Percentiles rank a stretch among this genome's conserved stretches.
Evolutionary conservation across 2,888 invertebrate genomes (phyloP).

Genomic region (Pimpla rufipes): DNA sequence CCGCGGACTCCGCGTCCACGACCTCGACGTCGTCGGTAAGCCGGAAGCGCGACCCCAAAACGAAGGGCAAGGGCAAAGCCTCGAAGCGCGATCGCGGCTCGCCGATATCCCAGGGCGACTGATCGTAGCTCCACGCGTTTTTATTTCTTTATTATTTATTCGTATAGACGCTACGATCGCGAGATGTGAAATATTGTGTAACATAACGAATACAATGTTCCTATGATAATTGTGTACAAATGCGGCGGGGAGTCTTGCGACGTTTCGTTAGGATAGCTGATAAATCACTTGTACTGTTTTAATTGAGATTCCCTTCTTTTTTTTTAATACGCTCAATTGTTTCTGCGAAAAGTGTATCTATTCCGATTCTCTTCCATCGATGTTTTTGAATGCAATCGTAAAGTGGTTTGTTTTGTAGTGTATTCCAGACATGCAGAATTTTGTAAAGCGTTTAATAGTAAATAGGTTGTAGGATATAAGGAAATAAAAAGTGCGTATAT

Average conservation of each 20-base stretch:
- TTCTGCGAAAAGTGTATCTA: background rate
- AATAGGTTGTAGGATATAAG: too few species aligned
- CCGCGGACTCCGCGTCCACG: conserved; percentile 83
- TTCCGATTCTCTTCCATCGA: too few species aligned
- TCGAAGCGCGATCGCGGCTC: conserved; percentile 83
- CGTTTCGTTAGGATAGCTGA: conserved; percentile 39
- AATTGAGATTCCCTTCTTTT: background rate
- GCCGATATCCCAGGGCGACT: conserved; percentile 83
- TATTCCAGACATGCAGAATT: too few species aligned
- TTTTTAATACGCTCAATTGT: background rate
- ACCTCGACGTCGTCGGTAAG: conserved; percentile 83
- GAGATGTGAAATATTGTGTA: conserved; percentile 28
- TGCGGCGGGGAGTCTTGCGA: conserved; percentile 1
- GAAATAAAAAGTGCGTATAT: too few species aligned
- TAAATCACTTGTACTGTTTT: conserved; percentile 45
- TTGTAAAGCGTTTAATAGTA: too few species aligned
- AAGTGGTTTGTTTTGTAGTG: too few species aligned
- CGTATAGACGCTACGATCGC: background rate
- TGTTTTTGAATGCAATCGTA: too few species aligned
- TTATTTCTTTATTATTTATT: conserved; percentile 55
- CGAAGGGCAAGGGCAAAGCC: conserved; percentile 82
- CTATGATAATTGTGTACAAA: conserved; percentile 46
- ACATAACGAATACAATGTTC: conserved; percentile 49
- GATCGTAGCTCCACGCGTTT: conserved; percentile 48
- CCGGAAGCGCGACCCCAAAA: conserved; percentile 82